Conservation (phyloP, 2,888 invertebrate genomes). For the Fissipunctia ypsillon region DNA sequence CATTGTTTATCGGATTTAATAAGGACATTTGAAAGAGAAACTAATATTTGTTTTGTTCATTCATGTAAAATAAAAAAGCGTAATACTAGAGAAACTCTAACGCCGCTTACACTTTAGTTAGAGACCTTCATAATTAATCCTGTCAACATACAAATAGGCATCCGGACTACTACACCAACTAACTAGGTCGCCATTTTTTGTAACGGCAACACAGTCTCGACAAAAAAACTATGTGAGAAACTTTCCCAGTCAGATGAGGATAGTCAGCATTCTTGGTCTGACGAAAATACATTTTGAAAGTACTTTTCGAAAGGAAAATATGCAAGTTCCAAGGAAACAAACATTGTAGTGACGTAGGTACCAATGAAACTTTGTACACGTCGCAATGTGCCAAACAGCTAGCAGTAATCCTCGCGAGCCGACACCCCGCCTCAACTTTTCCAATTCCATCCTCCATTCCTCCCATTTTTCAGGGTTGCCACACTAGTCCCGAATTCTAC, state of each 20-base stretch:
- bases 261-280: conserved; percentile 59
- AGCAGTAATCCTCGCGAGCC: conserved; percentile 79
- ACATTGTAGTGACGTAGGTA: conserved; percentile 65
- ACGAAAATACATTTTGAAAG: conserved; percentile 59
- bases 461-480: conserved; percentile 81
- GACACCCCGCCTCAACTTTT: conserved; percentile 81
- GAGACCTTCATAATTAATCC: conserved; percentile 20
- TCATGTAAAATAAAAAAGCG: not conserved
- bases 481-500: conserved; percentile 79
- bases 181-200: conserved; percentile 33
- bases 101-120: conserved; percentile 5
- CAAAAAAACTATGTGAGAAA: conserved; percentile 60
- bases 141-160: conserved; percentile 12
- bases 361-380: conserved; percentile 76
- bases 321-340: conserved; percentile 61
- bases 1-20: not conserved
- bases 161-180: conserved; percentile 18
- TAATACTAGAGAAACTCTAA: not conserved
- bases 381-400: conserved; percentile 78
- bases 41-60: not conserved
- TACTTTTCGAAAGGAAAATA: conserved; percentile 66
- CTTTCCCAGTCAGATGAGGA: conserved; percentile 62
- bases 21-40: not conserved
- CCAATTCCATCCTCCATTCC: conserved; percentile 79
- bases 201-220: conserved; percentile 52